Evolutionary conservation across 2,797 vertebrate species (phyloP), one percentile per base, ranked within the genome.

Genomic region (Rousettus madagascariensis): DNA sequence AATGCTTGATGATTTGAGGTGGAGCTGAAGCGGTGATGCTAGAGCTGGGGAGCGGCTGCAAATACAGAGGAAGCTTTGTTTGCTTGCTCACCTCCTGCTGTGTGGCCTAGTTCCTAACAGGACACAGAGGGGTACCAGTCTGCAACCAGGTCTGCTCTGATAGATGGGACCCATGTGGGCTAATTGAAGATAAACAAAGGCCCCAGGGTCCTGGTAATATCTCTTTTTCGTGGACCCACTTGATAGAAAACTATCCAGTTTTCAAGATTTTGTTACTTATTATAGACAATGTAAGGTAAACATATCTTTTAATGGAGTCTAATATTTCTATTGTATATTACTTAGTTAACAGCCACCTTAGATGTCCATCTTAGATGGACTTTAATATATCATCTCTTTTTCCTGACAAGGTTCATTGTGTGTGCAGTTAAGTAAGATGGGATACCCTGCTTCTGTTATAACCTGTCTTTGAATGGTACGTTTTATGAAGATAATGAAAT

Each of bases 401-500:
- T 65, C 59, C 46, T 95, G 82, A 92, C 36, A 69, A 33, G 63
- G 55, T 94, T 75, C 33, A 82, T n/a, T 82, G 24, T 38, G 9
- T 86, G 20, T 69, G 17, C 43, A 49, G 33, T 95, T 95, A 55
- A 91, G 72, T 77, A 82, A 75, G 61, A 91, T 91, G 33, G 77
- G 77, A 80, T 66, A 46, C 16, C 88, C 46, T 46, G 30, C 77
- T 77, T 85, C 28, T 89, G 41, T 91, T 78, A 61, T 79, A 30
- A 24, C 43, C 3, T 93, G 75, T 72, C 17, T 30, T 93, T 85
- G 13, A 26, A 22, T 95, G 51, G 65, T 83, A 79, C 75, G 55
- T 89, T 94, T 97, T 75, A 89, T 33, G 55, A 77, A 20, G 53
- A 13, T 61, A 82, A 6, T 59, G 41, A 90, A 94, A 88, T 71